Conservation (phyloP, 2,113 vertebrate species). For the Hydrolagus affinis region DNA sequence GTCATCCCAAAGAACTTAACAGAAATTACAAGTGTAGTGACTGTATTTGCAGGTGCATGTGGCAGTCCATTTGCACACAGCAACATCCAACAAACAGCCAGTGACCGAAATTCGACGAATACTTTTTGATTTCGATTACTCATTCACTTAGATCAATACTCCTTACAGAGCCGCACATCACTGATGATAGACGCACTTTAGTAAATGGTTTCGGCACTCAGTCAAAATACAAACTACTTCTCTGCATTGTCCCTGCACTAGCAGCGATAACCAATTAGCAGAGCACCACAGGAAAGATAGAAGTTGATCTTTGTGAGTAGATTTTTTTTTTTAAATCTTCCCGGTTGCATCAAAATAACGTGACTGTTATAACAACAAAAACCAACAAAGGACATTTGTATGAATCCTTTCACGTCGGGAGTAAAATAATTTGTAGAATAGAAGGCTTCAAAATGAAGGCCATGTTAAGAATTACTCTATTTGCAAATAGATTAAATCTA, state of each 20-base stretch:
- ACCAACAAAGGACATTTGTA: too few relatives aligned
- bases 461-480: too few relatives aligned
- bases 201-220: not conserved
- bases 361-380: too few relatives aligned
- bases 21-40: too few relatives aligned
- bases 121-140: not conserved
- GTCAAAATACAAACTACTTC: not conserved
- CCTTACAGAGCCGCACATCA: not conserved
- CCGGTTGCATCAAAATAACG: not conserved
- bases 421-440: too few relatives aligned
- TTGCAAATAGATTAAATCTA: too few relatives aligned
- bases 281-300: not conserved
- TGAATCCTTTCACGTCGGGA: too few relatives aligned
- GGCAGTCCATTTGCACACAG: too few relatives aligned
- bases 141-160: constrained; percentile 17
- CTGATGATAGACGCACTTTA: not conserved
- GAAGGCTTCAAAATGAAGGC: too few relatives aligned
- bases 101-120: not conserved
- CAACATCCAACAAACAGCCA: too few relatives aligned
- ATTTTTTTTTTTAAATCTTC: not conserved
- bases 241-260: not conserved
- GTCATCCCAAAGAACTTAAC: too few relatives aligned
- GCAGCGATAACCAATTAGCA: not conserved
- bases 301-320: not conserved
- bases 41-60: too few relatives aligned